Percentiles rank a stretch among this genome's conserved stretches.
Evolutionary conservation across 2,797 vertebrate species (phyloP).

Genomic region (Lepilemur ruficaudatus): DNA sequence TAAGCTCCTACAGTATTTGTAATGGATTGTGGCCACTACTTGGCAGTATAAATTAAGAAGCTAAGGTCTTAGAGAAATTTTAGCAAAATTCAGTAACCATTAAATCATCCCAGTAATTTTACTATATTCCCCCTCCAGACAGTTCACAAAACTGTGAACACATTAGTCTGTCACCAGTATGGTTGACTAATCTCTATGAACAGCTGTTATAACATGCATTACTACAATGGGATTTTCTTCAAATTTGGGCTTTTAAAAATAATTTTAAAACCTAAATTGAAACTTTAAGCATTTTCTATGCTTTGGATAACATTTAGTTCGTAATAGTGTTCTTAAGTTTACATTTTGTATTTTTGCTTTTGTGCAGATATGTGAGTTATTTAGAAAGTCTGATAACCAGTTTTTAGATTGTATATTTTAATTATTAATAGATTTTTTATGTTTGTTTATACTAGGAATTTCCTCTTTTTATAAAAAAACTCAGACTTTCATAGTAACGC

Average conservation of each 20-base stretch:
- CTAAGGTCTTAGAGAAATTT: constrained; percentile 27
- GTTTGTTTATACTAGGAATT: constrained; percentile 34
- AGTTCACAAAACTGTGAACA: constrained; percentile 72
- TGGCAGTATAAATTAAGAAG: constrained; percentile 47
- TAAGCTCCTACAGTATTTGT: constrained; percentile 34
- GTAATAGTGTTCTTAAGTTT: constrained; percentile 26
- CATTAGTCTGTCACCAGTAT: constrained; percentile 71
- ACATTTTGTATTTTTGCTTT: not conserved
- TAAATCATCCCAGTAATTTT: constrained; percentile 60
- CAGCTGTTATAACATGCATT: constrained; percentile 74
- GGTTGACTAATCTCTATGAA: constrained; percentile 69
- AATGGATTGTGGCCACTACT: constrained; percentile 29
- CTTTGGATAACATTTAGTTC: constrained; percentile 30
- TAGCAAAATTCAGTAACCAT: constrained; percentile 52
- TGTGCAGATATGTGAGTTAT: not conserved
- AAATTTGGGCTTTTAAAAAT: constrained; percentile 52
- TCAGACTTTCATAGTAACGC: not conserved
- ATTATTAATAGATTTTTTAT: constrained; percentile 30
- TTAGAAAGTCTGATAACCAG: not conserved
- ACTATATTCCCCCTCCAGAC: constrained; percentile 8
- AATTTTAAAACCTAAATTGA: constrained; percentile 44
- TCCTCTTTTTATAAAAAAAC: not conserved
- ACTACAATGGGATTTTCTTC: constrained; percentile 60
- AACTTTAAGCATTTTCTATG: constrained; percentile 40
- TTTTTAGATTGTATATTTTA: constrained; percentile 48